Percentiles rank a stretch among this genome's conserved stretches.
These are phyloP conservation scores for Pammene fasciana DNA, from an alignment of 2,888 invertebrate genomes.

Conservation along the genomic window DNA sequence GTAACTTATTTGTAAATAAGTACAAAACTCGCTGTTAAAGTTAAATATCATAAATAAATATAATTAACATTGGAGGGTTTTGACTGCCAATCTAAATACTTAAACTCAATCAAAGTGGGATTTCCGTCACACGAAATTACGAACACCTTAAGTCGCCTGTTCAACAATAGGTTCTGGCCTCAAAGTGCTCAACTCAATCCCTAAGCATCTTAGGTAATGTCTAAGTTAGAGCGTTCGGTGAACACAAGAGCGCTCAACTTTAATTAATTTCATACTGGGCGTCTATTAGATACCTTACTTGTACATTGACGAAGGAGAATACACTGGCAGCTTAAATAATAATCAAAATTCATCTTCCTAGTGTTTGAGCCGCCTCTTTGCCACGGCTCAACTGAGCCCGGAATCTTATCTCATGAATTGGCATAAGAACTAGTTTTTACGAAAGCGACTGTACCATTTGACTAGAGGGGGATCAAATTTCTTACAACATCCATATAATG, in stretches of 20 bases:
- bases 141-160: slow-evolving; percentile 59
- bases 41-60: too few relatives aligned
- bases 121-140: slow-evolving; percentile 53
- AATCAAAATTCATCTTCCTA: too few relatives aligned
- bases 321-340: too few relatives aligned
- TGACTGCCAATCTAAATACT: slow-evolving; percentile 49
- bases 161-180: slow-evolving; percentile 61
- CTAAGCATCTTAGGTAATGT: slow-evolving; percentile 61
- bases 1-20: too few relatives aligned
- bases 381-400: too few relatives aligned
- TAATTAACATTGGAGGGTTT: slow-evolving; percentile 26
- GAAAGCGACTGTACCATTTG: too few relatives aligned
- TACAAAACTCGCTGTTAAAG: too few relatives aligned
- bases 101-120: slow-evolving; percentile 58
- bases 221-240: slow-evolving; percentile 55
- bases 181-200: slow-evolving; percentile 61
- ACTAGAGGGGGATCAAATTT: too few relatives aligned
- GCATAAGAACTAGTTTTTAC: too few relatives aligned
- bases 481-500: too few relatives aligned
- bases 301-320: neutral
- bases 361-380: too few relatives aligned
- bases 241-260: slow-evolving; percentile 55
- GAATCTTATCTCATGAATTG: too few relatives aligned
- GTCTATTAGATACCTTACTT: slow-evolving; percentile 21
- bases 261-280: slow-evolving; percentile 62